phyloP scores from a whole-genome alignment of 2,797 vertebrate species.

The Philypnodon macrostomus region DNA sequence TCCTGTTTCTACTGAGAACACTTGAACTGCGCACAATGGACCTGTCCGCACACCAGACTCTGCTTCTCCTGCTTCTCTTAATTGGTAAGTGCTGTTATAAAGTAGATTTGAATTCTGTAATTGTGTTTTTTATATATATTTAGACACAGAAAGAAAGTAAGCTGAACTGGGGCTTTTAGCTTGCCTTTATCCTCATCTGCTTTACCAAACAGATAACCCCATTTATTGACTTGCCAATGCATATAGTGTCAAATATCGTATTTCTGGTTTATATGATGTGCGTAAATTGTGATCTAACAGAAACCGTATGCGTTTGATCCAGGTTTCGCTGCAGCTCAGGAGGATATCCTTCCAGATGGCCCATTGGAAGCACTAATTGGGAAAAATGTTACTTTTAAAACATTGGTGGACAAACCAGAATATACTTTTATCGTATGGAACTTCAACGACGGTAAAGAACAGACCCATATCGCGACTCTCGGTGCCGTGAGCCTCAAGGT shows the following conservation, averaged over 20 bases:
- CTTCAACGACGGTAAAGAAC: accelerated
- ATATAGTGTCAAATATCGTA: too few species aligned
- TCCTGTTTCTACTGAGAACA: conserved; percentile 31
- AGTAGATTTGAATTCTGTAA: too few species aligned
- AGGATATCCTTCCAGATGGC: conserved; percentile 4
- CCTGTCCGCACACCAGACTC: conserved; percentile 12
- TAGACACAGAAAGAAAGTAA: too few species aligned
- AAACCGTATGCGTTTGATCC: not conserved
- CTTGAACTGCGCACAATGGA: conserved; percentile 46
- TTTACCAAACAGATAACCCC: too few species aligned
- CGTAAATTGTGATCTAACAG: too few species aligned
- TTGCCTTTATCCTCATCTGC: too few species aligned
- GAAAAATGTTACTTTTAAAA: conserved; percentile 12
- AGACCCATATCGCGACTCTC: accelerated
- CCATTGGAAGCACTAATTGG: conserved; percentile 23
- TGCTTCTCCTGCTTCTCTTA: conserved; percentile 32
- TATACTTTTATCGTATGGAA: not conserved
- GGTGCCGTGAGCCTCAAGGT: accelerated
- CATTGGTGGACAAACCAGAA: accelerated
- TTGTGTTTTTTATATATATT: not conserved
- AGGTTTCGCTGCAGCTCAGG: conserved; percentile 9
- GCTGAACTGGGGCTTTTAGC: too few species aligned
- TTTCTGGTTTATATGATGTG: not conserved
- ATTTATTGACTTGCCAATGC: too few species aligned
- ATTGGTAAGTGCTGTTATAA: conserved; percentile 39